Percentiles rank a stretch among this genome's conserved stretches.
Evolutionary conservation across 2,113 vertebrate genomes (phyloP).

Genomic region (Gambusia affinis): DNA sequence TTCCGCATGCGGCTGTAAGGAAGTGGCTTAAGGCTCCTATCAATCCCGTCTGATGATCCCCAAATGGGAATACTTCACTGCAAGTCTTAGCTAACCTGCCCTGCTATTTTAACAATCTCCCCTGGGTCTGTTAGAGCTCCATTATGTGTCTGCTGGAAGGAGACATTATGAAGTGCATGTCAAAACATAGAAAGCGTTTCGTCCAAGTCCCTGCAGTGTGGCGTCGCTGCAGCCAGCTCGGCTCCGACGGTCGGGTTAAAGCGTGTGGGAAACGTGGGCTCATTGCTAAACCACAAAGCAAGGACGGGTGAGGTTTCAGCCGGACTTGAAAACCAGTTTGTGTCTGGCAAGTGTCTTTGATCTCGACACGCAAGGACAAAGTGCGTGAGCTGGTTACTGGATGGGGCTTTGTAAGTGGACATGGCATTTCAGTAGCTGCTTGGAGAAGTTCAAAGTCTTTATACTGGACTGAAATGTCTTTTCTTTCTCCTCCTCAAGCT

Average conservation of each 20-base stretch:
- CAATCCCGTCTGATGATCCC: constrained; percentile 67
- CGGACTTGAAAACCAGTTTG: constrained; percentile 12
- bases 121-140: constrained; percentile 53
- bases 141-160: constrained; percentile 55
- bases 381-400: constrained; percentile 3
- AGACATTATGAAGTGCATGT: constrained; percentile 44
- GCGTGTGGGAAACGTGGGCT: too few species aligned
- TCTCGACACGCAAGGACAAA: constrained; percentile 32
- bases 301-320: constrained; percentile 10
- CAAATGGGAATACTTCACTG: constrained; percentile 59
- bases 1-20: constrained; percentile 63
- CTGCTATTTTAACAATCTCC: constrained; percentile 72
- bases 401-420: constrained; percentile 30
- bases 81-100: constrained; percentile 64
- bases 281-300: constrained; percentile 13
- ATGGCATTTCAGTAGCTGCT: constrained; percentile 8
- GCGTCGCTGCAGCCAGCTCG: constrained; percentile 14
- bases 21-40: constrained; percentile 60
- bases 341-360: constrained; percentile 25
- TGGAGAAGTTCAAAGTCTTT: constrained; percentile 28
- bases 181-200: constrained; percentile 24
- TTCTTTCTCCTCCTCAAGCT: background rate
- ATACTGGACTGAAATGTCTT: constrained; percentile 17
- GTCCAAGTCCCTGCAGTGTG: constrained; percentile 6
- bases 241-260: background rate